phyloP scores from a whole-genome alignment of 2,113 vertebrate genomes.

The Notechis scutatus region DNA sequence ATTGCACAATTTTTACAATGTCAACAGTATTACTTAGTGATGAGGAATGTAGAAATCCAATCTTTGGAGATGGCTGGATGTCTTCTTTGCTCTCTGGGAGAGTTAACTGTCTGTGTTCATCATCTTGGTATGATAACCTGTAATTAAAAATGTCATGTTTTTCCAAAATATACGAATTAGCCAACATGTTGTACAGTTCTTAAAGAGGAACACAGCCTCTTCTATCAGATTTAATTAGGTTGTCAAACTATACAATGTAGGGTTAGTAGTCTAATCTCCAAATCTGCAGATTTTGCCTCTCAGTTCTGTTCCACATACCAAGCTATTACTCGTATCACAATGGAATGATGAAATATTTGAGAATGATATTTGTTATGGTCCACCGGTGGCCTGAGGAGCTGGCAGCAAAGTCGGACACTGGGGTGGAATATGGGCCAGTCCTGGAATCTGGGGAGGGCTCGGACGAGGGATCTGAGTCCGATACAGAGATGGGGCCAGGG shows the following conservation, averaged over 20 bases:
- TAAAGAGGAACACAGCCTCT: not conserved
- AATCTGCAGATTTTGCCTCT: not conserved
- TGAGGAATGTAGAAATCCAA: constrained; percentile 88
- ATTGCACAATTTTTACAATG: not conserved
- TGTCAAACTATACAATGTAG: not conserved
- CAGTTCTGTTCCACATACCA: not conserved
- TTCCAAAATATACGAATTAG: not conserved
- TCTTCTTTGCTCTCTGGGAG: constrained; percentile 78
- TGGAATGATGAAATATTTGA: not conserved
- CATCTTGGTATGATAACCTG: constrained; percentile 89
- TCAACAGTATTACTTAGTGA: constrained; percentile 78
- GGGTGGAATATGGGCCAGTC: no score
- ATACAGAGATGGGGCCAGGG: no score
- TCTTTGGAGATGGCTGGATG: constrained; percentile 79
- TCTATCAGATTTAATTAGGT: not conserved
- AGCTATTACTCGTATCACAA: not conserved
- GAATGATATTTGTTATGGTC: not conserved
- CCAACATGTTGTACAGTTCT: not conserved
- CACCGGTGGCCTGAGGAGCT: no score
- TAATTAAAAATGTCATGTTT: constrained; percentile 47
- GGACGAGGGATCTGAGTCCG: no score
- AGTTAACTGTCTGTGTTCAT: constrained; percentile 88
- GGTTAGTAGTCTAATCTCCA: not conserved
- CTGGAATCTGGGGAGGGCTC: no score
- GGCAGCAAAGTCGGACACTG: no score